A percentile compares a stretch with the other conserved stretches of the same genome.
phyloP scores from a whole-genome alignment of 2,797 vertebrate genomes.

The Apodemus agrarius region DNA sequence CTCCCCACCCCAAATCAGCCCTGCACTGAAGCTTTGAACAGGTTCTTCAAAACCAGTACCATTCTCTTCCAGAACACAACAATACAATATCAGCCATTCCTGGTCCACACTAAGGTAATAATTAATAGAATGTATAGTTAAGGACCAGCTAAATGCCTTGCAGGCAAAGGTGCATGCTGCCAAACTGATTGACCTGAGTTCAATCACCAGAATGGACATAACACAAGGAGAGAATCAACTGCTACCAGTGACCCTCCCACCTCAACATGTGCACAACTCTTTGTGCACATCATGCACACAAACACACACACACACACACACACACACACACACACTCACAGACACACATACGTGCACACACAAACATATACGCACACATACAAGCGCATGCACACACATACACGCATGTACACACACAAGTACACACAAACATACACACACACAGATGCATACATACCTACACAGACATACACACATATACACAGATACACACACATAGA shows the following conservation, averaged over 20 bases:
- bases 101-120: background rate
- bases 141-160: background rate
- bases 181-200: background rate
- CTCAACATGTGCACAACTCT: background rate
- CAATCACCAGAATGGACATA: background rate
- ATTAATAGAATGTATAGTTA: background rate
- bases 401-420: background rate
- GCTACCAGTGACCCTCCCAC: background rate
- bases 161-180: background rate
- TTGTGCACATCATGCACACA: accelerated
- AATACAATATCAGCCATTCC: background rate
- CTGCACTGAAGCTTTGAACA: background rate
- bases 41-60: background rate
- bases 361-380: accelerated
- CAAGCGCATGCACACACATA: background rate
- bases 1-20: background rate
- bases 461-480: background rate
- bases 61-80: background rate
- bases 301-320: background rate
- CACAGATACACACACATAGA: background rate
- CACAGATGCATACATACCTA: background rate
- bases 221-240: background rate
- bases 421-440: no score
- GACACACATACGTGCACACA: accelerated
- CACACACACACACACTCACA: accelerated